Evolutionary conservation across 2,113 vertebrate species (phyloP), one percentile per base, ranked within the genome.

Genomic region (Progne subis): DNA sequence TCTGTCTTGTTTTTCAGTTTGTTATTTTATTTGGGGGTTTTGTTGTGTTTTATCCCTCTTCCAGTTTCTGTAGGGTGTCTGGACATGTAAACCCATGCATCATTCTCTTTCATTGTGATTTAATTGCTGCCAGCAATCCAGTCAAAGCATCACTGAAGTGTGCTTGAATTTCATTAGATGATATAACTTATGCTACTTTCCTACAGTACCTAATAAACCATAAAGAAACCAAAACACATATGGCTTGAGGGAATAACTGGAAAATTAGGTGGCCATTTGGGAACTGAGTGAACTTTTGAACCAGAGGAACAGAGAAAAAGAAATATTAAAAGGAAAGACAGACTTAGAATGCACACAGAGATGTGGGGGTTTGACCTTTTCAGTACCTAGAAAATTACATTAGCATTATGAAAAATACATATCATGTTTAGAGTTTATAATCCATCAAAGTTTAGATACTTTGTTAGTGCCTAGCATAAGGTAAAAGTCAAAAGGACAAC

Each of bases 161-260:
- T 98, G 98, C 97, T 98, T 98, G 98, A 98, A 98, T 98, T 98
- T 98, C 98, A 98, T 98, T 98, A 98, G 97, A 98, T 98, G 98
- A 98, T 98, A 98, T 98, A 98, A 98, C 98, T 98, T 98, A 98
- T 98, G 98, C 98, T 98, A 98, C 98, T 98, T 98, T 98, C 97
- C 97, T 98, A 98, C 98, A 98, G 98, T 98, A 98, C 98, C 98
- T 98, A 98, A 98, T 98, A 98, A 98, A 98, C 98, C 98, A 98
- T 98, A 98, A 98, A 98, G 97, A 98, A 98, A 98, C 98, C 98
- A 98, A 98, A 98, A 98, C 98, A 98, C 98, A 98, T 98, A 98
- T 98, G 98, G 98, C 98, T 98, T 98, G 98, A 97, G 98, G 98
- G 98, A 98, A 98, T 98, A 98, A 98, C 98, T 98, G 96, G 98